Base-by-base conservation (phyloP, 1,140 invertebrate genomes). In the Holcopasites calliopsidis region DNA sequence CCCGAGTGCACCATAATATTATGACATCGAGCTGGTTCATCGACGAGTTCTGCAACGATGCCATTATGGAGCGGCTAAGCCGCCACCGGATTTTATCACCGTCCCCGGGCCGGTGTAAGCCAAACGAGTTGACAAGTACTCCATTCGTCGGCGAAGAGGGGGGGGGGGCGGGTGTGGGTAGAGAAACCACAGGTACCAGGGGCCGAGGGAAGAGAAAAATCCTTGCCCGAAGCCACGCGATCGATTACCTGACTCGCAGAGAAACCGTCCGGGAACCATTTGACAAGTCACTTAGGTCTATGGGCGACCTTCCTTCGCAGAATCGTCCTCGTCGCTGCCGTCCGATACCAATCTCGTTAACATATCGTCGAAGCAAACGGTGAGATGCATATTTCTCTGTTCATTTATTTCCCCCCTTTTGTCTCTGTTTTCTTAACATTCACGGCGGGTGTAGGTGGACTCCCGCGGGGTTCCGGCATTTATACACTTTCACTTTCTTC, bases 251-350 rank as follows among this genome's bases (percentile, higher is more conserved):
- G 61, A 28, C 35, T 55, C 58, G 40, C 49, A 54, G 26, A 23
- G 50, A n/a, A 23, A 62, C 21, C 16, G 35, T 26, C 23, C 31
- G 44, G n/a, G 57, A 18, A 42, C 42, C 64, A 71, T 82, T 66
- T 82, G 83, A 84, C 83, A 74, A 81, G 77, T 78, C 83, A 84
- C 79, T 84, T 81, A 68, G 52, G 31, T 35, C 44, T 33, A 58
- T 31, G 10, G 49, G 52, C 64, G 49, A 70, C 38, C 69, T 82
- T 58, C 50, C 44, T 83, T 84, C 64, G 60, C 74, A 52, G 77
- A 79, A 79, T 79, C 62, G 64, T 58, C 35, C 47, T 44, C 71
- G 60, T 78, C 55, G 61, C 33, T 68, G 26, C 42, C 18, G 40
- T 8, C 55, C 13, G 75, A 77, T 77, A 77, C 75, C 58, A 50